phyloP scores from a whole-genome alignment of 2,797 vertebrate genomes.

The Pseudochaenichthys georgianus region DNA sequence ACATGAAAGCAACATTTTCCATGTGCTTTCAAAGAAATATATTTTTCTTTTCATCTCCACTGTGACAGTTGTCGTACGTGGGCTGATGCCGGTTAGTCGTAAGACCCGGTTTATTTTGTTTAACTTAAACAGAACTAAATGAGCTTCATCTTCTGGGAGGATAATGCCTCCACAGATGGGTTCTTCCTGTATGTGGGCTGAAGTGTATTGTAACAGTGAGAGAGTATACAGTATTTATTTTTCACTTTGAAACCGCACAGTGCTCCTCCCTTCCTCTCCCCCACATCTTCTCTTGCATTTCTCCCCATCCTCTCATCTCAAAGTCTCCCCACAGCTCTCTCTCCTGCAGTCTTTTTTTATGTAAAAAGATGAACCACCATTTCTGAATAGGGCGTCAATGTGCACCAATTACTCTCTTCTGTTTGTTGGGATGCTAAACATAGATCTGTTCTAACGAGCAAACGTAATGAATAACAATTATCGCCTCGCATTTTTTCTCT shows the following conservation, averaged over 20 bases:
- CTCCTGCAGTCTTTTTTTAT: constrained; percentile 48
- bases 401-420: constrained; percentile 36
- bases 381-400: constrained; percentile 38
- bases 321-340: constrained; percentile 17
- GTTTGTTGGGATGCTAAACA: constrained; percentile 65
- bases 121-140: constrained; percentile 13
- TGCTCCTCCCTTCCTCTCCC: constrained; percentile 39
- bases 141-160: constrained; percentile 9
- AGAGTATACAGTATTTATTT: constrained; percentile 49
- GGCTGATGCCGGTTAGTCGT: constrained; percentile 12
- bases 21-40: constrained; percentile 2
- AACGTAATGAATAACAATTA: constrained; percentile 42
- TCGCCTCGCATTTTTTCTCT: not conserved
- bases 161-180: constrained; percentile 49
- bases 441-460: constrained; percentile 42
- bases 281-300: constrained; percentile 30
- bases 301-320: constrained; percentile 44
- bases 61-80: constrained; percentile 25
- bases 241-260: constrained; percentile 49
- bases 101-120: constrained; percentile 7
- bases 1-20: not conserved
- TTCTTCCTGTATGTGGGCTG: constrained; percentile 56
- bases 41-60: constrained; percentile 8
- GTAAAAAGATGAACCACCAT: constrained; percentile 49
- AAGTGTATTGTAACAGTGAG: constrained; percentile 37